Percentiles rank a stretch among this genome's conserved stretches.
These are phyloP conservation scores for Anoura caudifer DNA, from an alignment of 2,113 vertebrate species.

Conservation along the genomic window DNA sequence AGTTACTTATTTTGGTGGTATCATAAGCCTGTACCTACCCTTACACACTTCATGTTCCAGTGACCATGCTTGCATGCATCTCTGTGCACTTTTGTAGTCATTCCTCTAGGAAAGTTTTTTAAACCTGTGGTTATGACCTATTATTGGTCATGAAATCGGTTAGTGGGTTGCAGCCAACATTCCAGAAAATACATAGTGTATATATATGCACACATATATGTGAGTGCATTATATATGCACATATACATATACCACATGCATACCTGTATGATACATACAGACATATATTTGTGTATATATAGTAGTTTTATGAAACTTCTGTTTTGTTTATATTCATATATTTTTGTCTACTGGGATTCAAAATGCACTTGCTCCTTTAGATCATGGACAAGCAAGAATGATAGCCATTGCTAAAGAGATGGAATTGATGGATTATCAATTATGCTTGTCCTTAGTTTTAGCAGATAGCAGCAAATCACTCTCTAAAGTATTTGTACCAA, in stretches of 20 bases:
- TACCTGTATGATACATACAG: background rate
- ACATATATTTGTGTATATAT: background rate
- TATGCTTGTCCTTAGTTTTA: background rate
- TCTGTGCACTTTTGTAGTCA: background rate
- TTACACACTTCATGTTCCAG: background rate
- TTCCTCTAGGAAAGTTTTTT: background rate
- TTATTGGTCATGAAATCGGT: background rate
- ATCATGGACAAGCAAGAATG: background rate
- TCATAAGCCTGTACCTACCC: background rate
- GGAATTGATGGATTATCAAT: background rate
- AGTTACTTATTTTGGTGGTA: background rate
- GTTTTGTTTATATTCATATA: background rate
- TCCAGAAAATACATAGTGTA: background rate
- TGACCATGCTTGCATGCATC: background rate
- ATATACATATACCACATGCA: background rate
- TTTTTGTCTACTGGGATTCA: background rate
- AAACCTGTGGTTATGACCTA: background rate
- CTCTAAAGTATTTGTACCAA: background rate
- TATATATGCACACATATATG: background rate
- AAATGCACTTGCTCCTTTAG: background rate
- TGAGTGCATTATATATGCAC: background rate
- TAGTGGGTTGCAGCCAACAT: background rate
- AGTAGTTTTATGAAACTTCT: background rate
- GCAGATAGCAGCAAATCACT: background rate
- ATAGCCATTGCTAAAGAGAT: background rate